Evolutionary conservation across 1,140 invertebrate genomes (phyloP).

Genomic region (Trichonephila clavipes): DNA sequence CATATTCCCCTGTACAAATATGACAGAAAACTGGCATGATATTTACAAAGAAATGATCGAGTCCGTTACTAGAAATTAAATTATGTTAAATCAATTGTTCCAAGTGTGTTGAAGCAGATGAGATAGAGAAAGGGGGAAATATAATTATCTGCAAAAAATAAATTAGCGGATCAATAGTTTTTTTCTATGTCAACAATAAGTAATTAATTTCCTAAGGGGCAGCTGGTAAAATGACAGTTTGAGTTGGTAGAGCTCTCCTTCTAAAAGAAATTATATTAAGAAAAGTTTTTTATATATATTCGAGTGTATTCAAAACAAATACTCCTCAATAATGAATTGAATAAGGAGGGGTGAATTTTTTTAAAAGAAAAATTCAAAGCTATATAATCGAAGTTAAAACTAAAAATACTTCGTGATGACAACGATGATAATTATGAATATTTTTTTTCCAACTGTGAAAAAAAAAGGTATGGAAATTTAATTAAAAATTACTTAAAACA

Average conservation of each 20-base stretch:
- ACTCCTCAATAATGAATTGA: slow-evolving; percentile 21
- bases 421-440: neutral
- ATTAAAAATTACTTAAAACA: slow-evolving; percentile 44
- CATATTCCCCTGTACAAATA: neutral
- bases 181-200: slow-evolving; percentile 68
- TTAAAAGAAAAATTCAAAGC: neutral
- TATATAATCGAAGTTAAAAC: neutral
- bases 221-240: slow-evolving; percentile 59
- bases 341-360: neutral
- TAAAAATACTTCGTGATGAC: neutral
- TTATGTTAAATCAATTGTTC: slow-evolving; percentile 64
- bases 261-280: slow-evolving; percentile 23
- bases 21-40: neutral
- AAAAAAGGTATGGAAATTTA: neutral
- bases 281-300: neutral
- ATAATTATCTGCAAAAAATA: slow-evolving; percentile 31
- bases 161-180: slow-evolving; percentile 50
- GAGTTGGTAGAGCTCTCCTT: neutral
- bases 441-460: slow-evolving; percentile 19
- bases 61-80: slow-evolving; percentile 44
- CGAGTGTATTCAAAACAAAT: slow-evolving; percentile 2
- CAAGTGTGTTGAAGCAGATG: neutral
- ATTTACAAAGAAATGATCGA: neutral
- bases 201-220: slow-evolving; percentile 61
- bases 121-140: neutral